Conservation (phyloP, 1,140 invertebrate species). For the Globodera rostochiensis region DNA sequence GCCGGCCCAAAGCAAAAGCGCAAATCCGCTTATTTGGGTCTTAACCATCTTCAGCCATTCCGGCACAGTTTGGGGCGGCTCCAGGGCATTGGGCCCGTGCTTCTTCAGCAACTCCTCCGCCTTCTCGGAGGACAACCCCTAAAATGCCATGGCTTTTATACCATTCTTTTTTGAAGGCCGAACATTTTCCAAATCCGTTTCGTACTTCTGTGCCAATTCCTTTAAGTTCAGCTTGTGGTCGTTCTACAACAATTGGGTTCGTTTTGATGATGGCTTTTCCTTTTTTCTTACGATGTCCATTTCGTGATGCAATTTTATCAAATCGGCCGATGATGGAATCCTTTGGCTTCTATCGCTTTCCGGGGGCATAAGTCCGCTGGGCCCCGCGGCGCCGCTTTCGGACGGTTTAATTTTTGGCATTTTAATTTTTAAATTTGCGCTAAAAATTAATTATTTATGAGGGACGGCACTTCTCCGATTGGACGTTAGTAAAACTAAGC, state of each 20-base stretch:
- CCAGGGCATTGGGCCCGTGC: constrained; percentile 74
- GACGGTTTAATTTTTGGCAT: constrained; percentile 30
- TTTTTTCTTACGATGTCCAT: constrained; percentile 20
- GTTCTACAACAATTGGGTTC: constrained; percentile 67
- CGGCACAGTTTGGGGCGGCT: constrained; percentile 64
- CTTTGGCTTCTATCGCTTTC: background rate
- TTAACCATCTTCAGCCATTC: constrained; percentile 66
- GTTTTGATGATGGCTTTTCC: constrained; percentile 31
- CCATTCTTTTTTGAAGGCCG: background rate
- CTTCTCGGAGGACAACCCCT: constrained; percentile 59
- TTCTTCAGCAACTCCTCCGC: constrained; percentile 65
- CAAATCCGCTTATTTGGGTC: constrained; percentile 66
- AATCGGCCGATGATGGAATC: constrained; percentile 9
- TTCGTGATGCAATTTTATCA: constrained; percentile 15
- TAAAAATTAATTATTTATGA: background rate
- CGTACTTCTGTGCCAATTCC: constrained; percentile 77
- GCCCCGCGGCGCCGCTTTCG: constrained; percentile 11
- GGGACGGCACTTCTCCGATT: background rate
- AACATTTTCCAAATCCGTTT: constrained; percentile 90
- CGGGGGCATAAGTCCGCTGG: background rate
- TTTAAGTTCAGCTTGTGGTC: constrained; percentile 94
- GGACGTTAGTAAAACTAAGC: background rate
- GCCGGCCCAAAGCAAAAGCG: constrained; percentile 65
- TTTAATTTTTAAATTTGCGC: background rate
- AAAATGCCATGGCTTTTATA: constrained; percentile 46